Evolutionary conservation across 1,140 invertebrate species (phyloP).

Genomic region (Drosophila suzukii): DNA sequence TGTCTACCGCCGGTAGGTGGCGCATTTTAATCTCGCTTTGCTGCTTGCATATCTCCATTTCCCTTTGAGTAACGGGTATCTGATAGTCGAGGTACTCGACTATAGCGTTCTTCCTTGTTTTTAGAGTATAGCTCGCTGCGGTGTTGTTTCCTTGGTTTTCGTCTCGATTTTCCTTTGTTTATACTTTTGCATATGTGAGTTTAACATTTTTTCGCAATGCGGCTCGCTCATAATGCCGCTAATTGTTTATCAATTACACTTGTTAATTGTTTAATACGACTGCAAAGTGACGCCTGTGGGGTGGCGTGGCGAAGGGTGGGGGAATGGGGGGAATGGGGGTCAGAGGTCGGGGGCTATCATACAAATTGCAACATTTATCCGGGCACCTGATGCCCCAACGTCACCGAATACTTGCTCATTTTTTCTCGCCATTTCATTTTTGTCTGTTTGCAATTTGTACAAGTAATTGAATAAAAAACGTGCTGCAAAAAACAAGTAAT

Average conservation of each 20-base stretch:
- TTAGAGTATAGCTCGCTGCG: not conserved
- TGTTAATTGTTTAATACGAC: constrained; percentile 76
- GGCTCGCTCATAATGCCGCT: constrained; percentile 50
- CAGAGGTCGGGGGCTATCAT: constrained; percentile 7
- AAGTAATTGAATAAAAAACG: constrained; percentile 77
- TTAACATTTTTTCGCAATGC: constrained; percentile 8
- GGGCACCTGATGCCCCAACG: constrained; percentile 33
- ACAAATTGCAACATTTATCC: constrained; percentile 50
- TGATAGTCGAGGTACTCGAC: no score
- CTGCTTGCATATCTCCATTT: no score
- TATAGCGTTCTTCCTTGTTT: no score
- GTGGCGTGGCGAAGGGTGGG: not conserved
- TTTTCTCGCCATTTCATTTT: constrained; percentile 9
- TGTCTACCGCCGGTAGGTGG: no score
- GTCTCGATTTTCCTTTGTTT: constrained; percentile 11
- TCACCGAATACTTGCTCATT: constrained; percentile 29
- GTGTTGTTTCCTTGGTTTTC: not conserved
- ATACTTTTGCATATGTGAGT: not conserved
- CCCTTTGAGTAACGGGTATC: no score
- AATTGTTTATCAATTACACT: constrained; percentile 80
- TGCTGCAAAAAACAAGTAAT: constrained; percentile 60
- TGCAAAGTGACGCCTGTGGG: constrained; percentile 53
- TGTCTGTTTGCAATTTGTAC: constrained; percentile 51
- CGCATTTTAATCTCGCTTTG: no score
- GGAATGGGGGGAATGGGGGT: not conserved